phyloP scores from a whole-genome alignment of 2,888 invertebrate genomes.

The Yponomeuta plumbellus region DNA sequence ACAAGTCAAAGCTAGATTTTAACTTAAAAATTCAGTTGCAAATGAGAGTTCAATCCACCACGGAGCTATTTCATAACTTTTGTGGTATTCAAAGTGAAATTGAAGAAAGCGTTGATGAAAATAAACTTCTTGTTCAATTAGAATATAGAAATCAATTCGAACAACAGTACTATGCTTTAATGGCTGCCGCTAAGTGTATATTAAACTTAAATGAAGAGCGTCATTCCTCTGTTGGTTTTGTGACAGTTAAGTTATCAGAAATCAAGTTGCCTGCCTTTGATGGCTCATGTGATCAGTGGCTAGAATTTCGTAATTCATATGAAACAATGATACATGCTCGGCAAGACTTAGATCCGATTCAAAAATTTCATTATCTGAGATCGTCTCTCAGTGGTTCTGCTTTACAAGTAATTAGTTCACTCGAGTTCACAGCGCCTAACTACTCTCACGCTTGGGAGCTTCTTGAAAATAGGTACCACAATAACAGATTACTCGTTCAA shows the following conservation, averaged over 20 bases:
- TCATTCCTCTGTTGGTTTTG: not conserved
- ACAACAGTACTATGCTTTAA: not conserved
- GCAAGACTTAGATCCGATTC: not conserved
- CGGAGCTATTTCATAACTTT: not conserved
- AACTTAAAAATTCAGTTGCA: not conserved
- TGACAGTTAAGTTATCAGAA: not conserved
- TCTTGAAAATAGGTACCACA: slow-evolving; percentile 22
- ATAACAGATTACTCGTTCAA: slow-evolving; percentile 22
- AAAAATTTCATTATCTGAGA: slow-evolving; percentile 5
- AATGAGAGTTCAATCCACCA: not conserved
- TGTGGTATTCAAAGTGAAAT: slow-evolving; percentile 3
- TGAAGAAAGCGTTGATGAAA: not conserved
- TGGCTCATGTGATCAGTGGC: slow-evolving; percentile 1
- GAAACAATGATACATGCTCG: not conserved
- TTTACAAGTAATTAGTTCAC: slow-evolving; percentile 19
- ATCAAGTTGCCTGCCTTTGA: slow-evolving; percentile 2
- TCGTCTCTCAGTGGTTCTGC: slow-evolving; percentile 13
- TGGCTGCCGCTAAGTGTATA: not conserved
- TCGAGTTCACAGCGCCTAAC: slow-evolving; percentile 25
- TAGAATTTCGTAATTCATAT: not conserved
- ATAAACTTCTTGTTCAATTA: not conserved
- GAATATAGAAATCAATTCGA: not conserved
- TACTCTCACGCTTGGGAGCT: slow-evolving; percentile 24
- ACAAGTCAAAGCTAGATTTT: not conserved
- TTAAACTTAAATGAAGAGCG: not conserved